Percentiles rank a stretch among this genome's conserved stretches.
Conservation (phyloP, 2,888 invertebrate species). For the Dolichopus griseipennis region DNA sequence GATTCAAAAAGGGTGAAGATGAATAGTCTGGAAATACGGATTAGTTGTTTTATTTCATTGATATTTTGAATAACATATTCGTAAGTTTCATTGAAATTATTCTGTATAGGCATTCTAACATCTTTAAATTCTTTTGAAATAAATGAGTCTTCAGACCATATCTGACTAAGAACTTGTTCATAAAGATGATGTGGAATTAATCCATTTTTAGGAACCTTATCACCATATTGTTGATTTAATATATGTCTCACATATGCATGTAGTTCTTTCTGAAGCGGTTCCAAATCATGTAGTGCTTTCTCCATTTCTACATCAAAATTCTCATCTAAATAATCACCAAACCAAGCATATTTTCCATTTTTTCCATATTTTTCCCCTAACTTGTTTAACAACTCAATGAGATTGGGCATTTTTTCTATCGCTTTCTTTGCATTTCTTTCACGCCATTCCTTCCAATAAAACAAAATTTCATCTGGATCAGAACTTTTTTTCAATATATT, state of each 20-base stretch:
- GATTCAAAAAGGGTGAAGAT: too few species aligned
- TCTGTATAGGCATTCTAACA: slow-evolving; percentile 2
- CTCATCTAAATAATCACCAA: slow-evolving; percentile 27
- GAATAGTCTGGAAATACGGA: too few species aligned
- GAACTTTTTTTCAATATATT: slow-evolving; percentile 33
- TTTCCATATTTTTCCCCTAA: slow-evolving; percentile 19
- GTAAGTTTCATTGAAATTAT: slow-evolving; percentile 9
- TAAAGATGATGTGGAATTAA: slow-evolving; percentile 17
- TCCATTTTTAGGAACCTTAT: slow-evolving; percentile 5
- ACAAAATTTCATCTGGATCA: slow-evolving; percentile 33
- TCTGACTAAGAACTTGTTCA: slow-evolving; percentile 14
- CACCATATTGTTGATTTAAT: slow-evolving; percentile 35
- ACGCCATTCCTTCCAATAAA: slow-evolving; percentile 38
- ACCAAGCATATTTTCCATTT: slow-evolving; percentile 27
- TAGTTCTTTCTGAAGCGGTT: slow-evolving; percentile 65
- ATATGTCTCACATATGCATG: slow-evolving; percentile 67
- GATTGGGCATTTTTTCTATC: slow-evolving; percentile 24
- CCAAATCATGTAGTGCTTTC: slow-evolving; percentile 57
- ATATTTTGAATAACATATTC: too few species aligned
- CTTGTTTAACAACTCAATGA: slow-evolving; percentile 25
- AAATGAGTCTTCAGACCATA: slow-evolving; percentile 10
- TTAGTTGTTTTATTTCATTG: too few species aligned
- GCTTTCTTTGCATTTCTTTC: slow-evolving; percentile 30
- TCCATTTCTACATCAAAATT: slow-evolving; percentile 45
- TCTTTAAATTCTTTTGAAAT: not conserved